These are phyloP conservation scores for Zaprionus davidi DNA, from an alignment of 1,140 invertebrate genomes.

Conservation along the genomic window DNA sequence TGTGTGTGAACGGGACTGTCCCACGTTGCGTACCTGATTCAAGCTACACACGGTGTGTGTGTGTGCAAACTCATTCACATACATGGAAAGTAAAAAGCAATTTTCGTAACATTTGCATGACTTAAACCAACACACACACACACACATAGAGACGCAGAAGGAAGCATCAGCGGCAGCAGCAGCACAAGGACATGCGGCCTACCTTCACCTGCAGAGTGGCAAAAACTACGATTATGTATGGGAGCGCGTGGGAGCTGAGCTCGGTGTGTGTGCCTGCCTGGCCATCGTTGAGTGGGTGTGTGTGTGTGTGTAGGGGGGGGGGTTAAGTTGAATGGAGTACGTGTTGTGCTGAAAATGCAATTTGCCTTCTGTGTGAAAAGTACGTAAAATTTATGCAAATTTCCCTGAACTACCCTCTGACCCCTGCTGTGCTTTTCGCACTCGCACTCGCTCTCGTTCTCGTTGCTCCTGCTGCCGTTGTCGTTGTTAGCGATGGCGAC, in stretches of 20 bases:
- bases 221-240: slow-evolving; percentile 51
- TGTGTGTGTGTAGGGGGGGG: slow-evolving; percentile 25
- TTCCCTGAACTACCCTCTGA: slow-evolving; percentile 61
- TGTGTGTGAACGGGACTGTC: slow-evolving; percentile 8
- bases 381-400: slow-evolving; percentile 82
- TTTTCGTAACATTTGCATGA: slow-evolving; percentile 81
- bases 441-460: neutral
- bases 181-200: slow-evolving; percentile 61
- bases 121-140: slow-evolving; percentile 70
- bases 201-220: slow-evolving; percentile 45
- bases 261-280: slow-evolving; percentile 19
- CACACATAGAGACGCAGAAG: neutral
- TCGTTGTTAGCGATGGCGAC: slow-evolving; percentile 42
- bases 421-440: slow-evolving; percentile 24
- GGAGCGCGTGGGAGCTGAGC: slow-evolving; percentile 11
- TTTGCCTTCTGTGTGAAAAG: slow-evolving; percentile 81
- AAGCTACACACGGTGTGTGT: slow-evolving; percentile 16
- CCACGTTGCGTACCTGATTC: slow-evolving; percentile 14
- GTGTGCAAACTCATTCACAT: slow-evolving; percentile 66
- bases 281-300: slow-evolving; percentile 21
- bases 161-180: slow-evolving; percentile 10
- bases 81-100: slow-evolving; percentile 78
- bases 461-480: neutral
- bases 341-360: slow-evolving; percentile 82
- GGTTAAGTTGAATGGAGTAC: slow-evolving; percentile 76